Percentiles rank a stretch among this genome's conserved stretches.
Conservation (phyloP, 1,140 invertebrate genomes). For the Rhopalosiphum padi region DNA sequence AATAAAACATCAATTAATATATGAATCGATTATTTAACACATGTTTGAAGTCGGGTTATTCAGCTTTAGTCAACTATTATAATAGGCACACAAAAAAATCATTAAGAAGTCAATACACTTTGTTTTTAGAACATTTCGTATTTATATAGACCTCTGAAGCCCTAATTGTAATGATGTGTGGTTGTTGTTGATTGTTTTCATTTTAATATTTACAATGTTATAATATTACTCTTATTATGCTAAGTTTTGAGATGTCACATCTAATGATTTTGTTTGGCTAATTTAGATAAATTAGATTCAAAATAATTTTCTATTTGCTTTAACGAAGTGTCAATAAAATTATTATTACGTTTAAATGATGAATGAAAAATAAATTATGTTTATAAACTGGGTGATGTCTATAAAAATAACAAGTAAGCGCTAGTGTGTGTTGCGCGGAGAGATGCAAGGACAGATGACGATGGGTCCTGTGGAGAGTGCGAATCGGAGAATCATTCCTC, state of each 20-base stretch:
- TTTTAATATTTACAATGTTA: neutral
- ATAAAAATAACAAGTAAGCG: slow-evolving; percentile 29
- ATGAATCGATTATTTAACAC: too few species aligned
- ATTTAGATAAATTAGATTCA: neutral
- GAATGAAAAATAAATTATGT: neutral
- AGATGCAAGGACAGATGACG: neutral
- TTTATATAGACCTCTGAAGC: neutral
- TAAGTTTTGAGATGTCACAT: neutral
- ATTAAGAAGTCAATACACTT: neutral
- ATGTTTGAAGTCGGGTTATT: too few species aligned
- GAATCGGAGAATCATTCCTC: slow-evolving; percentile 40
- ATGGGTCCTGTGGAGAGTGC: slow-evolving; percentile 18
- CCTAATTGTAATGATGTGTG: neutral
- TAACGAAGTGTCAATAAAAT: neutral
- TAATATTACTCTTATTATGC: neutral
- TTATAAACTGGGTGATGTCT: slow-evolving; percentile 13
- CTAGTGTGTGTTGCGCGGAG: neutral
- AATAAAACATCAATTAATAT: too few species aligned
- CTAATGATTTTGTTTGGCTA: neutral
- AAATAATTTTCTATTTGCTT: neutral
- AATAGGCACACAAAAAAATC: neutral
- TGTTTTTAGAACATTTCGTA: neutral
- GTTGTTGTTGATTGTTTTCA: neutral
- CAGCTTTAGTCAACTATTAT: too few species aligned
- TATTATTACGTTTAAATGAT: neutral